Percentiles rank a stretch among this genome's conserved stretches.
These are phyloP conservation scores for Trematomus loennbergii DNA, from an alignment of 2,113 vertebrate species.

Conservation along the genomic window DNA sequence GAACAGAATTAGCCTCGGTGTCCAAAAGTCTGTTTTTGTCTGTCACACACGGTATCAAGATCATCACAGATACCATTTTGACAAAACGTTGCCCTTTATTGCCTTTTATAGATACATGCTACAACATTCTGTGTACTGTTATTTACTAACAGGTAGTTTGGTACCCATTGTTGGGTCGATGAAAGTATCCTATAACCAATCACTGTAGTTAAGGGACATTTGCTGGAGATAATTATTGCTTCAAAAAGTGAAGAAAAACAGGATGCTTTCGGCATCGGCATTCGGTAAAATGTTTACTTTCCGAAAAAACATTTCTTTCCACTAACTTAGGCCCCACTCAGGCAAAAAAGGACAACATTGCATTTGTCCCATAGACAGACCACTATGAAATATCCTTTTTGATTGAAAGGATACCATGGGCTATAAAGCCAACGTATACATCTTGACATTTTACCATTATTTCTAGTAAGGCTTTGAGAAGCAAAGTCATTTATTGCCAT, in stretches of 20 bases:
- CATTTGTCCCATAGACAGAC: not conserved
- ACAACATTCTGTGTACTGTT: not conserved
- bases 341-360: not conserved
- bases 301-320: not conserved
- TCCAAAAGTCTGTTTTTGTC: not conserved
- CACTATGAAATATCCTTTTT: not conserved
- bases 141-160: not conserved
- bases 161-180: no score
- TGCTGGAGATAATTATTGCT: not conserved
- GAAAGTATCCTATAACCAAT: not conserved
- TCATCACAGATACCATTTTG: not conserved
- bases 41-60: not conserved
- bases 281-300: no score
- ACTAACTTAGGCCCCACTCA: not conserved
- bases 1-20: not conserved
- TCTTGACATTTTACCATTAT: not conserved
- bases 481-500: not conserved
- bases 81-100: not conserved
- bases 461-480: slow-evolving; percentile 4
- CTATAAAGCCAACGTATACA: slow-evolving; percentile 3
- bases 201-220: not conserved
- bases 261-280: not conserved
- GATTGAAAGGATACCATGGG: no score
- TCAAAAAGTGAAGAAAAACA: not conserved
- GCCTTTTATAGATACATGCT: not conserved